A percentile compares a stretch with the other conserved stretches of the same genome.
phyloP scores from a whole-genome alignment of 2,113 vertebrate species.

The Vimba vimba region DNA sequence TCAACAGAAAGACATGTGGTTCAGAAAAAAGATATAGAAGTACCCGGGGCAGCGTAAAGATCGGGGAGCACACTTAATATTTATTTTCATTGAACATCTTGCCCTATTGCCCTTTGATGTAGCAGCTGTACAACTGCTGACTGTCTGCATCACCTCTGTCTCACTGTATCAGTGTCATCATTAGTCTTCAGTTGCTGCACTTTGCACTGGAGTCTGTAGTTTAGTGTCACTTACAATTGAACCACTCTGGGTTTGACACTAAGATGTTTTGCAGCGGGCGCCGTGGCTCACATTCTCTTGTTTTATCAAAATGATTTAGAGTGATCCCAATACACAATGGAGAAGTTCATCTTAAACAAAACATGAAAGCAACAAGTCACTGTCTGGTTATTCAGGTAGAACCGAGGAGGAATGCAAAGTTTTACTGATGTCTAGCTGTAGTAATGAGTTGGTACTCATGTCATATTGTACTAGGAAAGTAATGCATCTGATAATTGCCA shows the following conservation, averaged over 20 bases:
- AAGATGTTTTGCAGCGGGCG: constrained; percentile 7
- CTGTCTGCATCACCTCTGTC: constrained; percentile 19
- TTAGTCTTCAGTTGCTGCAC: constrained; percentile 4
- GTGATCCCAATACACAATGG: background rate
- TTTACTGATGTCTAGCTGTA: background rate
- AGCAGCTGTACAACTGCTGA: constrained; percentile 1
- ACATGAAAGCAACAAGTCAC: background rate
- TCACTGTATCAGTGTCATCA: constrained; percentile 30
- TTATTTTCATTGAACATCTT: constrained; percentile 36
- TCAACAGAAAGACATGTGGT: constrained; percentile 15
- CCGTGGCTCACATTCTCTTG: background rate
- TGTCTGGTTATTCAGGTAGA: background rate
- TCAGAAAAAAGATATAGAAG: constrained; percentile 17
- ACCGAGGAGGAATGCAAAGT: background rate
- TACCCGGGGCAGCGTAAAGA: background rate
- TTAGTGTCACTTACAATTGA: constrained; percentile 16
- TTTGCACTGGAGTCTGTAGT: background rate
- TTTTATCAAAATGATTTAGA: background rate
- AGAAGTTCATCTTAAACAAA: background rate
- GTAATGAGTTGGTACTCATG: background rate
- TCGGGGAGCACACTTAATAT: background rate
- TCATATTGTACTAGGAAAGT: background rate
- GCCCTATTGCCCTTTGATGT: constrained; percentile 20
- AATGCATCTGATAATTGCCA: background rate
- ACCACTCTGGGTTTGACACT: background rate